Evolutionary conservation across 2,888 invertebrate species (phyloP).

Genomic region (Autographa pulchrina): DNA sequence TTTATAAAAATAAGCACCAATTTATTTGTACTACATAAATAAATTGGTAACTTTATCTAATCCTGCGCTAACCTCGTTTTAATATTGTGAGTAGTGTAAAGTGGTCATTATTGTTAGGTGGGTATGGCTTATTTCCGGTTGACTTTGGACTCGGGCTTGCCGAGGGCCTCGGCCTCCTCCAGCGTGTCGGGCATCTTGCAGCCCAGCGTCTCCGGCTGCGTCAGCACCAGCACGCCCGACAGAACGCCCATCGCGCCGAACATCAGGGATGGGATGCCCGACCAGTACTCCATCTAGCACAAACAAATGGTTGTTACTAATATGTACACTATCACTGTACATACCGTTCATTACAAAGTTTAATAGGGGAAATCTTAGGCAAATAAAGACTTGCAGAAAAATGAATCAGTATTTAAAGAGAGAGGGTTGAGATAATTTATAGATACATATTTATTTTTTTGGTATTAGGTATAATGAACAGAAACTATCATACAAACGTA

Average conservation of each 20-base stretch:
- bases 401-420: too few species aligned
- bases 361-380: too few species aligned
- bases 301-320: conserved; percentile 19
- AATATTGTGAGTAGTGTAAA: background rate
- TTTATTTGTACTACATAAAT: background rate
- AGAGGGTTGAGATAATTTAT: too few species aligned
- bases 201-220: conserved; percentile 91
- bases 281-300: conserved; percentile 74
- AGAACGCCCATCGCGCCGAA: conserved; percentile 87
- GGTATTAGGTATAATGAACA: too few species aligned
- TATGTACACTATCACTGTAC: too few species aligned
- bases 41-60: background rate
- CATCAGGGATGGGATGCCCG: conserved; percentile 86
- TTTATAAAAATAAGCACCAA: too few species aligned
- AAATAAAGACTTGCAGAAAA: too few species aligned
- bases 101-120: conserved; percentile 17
- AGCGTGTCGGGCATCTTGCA: conserved; percentile 90
- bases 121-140: conserved; percentile 20
- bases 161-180: conserved; percentile 87
- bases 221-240: conserved; percentile 88
- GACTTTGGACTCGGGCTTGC: conserved; percentile 60
- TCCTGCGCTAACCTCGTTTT: background rate
- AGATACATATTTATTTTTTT: too few species aligned
- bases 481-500: too few species aligned
- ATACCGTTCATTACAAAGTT: too few species aligned